phyloP scores from a whole-genome alignment of 2,113 vertebrate genomes.

The Sander lucioperca region DNA sequence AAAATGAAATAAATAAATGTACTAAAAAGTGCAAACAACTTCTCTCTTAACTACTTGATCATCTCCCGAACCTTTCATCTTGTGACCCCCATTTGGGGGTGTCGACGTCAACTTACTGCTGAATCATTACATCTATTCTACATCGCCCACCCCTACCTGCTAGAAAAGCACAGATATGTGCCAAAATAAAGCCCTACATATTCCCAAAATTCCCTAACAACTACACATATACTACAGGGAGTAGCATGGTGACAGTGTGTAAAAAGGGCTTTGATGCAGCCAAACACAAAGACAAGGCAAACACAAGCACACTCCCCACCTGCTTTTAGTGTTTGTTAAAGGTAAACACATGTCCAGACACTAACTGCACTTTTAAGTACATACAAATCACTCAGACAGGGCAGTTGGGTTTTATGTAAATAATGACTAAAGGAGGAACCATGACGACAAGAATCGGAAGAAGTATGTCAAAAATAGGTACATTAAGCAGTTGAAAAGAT shows the following conservation, averaged over 20 bases:
- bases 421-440: background rate
- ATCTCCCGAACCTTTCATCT: background rate
- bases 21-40: background rate
- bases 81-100: background rate
- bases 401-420: constrained; percentile 1
- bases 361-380: constrained; percentile 47
- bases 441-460: background rate
- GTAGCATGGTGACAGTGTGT: background rate
- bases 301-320: constrained; percentile 54
- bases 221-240: background rate
- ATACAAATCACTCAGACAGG: constrained; percentile 36
- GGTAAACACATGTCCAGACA: constrained; percentile 57
- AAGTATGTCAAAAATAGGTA: background rate
- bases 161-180: background rate
- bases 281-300: constrained; percentile 49
- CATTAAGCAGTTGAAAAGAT: background rate
- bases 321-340: constrained; percentile 61
- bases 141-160: background rate
- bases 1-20: background rate
- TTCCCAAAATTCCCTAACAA: background rate
- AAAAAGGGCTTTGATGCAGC: constrained; percentile 5
- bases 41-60: background rate
- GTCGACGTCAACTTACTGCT: background rate
- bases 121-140: background rate
- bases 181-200: background rate